Evolutionary conservation across 2,113 vertebrate species (phyloP).

Genomic region (Prunella fulvescens): DNA sequence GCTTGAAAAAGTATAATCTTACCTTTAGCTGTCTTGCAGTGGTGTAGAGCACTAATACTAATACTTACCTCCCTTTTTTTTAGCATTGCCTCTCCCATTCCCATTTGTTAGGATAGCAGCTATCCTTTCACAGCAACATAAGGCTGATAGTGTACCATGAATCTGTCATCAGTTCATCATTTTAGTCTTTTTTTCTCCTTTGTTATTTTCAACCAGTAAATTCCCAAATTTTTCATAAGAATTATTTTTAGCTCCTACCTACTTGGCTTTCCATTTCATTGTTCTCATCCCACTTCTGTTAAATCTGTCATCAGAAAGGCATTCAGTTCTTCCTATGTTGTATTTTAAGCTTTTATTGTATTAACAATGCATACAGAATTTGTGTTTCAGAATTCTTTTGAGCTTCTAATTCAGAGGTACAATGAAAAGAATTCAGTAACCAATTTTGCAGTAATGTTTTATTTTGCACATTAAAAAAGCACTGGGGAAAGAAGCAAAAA

Average conservation of each 20-base stretch:
- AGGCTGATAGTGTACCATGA: background rate
- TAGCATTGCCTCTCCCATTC: background rate
- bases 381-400: background rate
- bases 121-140: background rate
- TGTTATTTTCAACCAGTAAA: background rate
- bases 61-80: background rate
- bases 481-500: background rate
- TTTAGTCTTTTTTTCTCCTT: background rate
- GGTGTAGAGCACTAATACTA: background rate
- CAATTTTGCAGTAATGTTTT: background rate
- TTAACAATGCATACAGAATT: background rate
- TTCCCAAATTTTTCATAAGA: background rate
- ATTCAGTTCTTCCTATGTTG: background rate
- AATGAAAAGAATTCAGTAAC: background rate
- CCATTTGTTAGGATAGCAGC: background rate
- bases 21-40: background rate
- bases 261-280: conserved; percentile 25
- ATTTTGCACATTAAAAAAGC: background rate
- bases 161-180: background rate
- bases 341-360: background rate
- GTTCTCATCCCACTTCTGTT: conserved; percentile 35
- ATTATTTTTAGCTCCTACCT: conserved; percentile 34
- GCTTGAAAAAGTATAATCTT: background rate
- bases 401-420: background rate
- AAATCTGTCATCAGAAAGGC: background rate